Conservation (phyloP, 1,140 invertebrate species). For the Musca vetustissima region DNA sequence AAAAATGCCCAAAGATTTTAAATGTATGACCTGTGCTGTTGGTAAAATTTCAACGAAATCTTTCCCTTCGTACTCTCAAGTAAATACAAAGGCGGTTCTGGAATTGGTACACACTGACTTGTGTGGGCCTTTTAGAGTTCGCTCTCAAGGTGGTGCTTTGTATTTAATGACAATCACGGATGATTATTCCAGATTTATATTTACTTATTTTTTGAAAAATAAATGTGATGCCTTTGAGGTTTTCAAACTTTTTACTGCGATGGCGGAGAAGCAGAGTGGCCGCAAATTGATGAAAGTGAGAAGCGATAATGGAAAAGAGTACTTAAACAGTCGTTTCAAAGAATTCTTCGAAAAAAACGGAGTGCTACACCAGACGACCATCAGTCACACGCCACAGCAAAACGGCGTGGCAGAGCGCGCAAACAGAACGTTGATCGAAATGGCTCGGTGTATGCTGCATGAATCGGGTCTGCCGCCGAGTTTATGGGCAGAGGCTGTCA, state of each 20-base stretch:
- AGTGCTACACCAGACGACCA: conserved; percentile 37
- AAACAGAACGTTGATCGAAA: conserved; percentile 54
- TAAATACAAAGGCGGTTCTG: not conserved
- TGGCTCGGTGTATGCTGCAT: conserved; percentile 50
- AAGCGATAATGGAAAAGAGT: too few species aligned
- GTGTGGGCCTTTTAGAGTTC: not conserved
- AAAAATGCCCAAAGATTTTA: not conserved
- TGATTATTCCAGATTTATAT: not conserved
- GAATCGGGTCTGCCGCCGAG: conserved; percentile 37
- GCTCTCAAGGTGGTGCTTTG: not conserved
- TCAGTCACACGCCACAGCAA: conserved; percentile 44
- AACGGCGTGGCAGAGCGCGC: conserved; percentile 38
- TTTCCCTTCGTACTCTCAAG: not conserved
- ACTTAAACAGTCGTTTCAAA: conserved; percentile 23
- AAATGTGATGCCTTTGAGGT: too few species aligned
- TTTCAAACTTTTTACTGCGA: conserved; percentile 36
- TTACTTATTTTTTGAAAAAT: conserved; percentile 50
- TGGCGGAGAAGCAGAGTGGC: conserved; percentile 37
- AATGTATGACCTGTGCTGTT: not conserved
- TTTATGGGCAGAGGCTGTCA: conserved; percentile 55
- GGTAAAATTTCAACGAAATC: not conserved
- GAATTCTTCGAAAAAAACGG: conserved; percentile 22
- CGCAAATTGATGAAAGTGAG: conserved; percentile 30
- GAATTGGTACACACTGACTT: not conserved
- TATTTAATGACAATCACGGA: not conserved